Percentiles rank a stretch among this genome's conserved stretches.
Conservation (phyloP, 1,140 invertebrate species). For the Drosophila navojoa region DNA sequence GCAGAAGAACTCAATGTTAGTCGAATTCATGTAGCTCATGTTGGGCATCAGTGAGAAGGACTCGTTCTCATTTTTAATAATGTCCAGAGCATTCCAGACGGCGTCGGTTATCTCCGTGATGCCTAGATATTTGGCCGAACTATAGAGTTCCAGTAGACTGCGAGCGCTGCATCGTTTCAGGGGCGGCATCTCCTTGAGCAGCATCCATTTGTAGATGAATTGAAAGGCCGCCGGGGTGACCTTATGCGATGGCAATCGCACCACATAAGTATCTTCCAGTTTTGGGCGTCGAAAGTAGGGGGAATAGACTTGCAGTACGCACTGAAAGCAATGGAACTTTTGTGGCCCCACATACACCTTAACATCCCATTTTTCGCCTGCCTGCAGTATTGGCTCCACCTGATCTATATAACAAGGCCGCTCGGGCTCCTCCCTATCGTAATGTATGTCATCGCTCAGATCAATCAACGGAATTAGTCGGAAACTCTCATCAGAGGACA, state of each 20-base stretch:
- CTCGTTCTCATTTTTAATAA: slow-evolving; percentile 88
- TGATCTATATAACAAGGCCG: not conserved
- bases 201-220: slow-evolving; percentile 91
- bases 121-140: slow-evolving; percentile 85
- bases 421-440: not conserved
- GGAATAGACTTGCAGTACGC: slow-evolving; percentile 37
- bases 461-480: not conserved
- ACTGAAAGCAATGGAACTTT: slow-evolving; percentile 45
- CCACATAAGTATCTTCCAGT: not conserved
- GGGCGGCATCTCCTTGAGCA: slow-evolving; percentile 87
- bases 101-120: slow-evolving; percentile 90
- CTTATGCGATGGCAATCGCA: slow-evolving; percentile 46
- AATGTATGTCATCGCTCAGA: not conserved
- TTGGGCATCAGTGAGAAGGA: slow-evolving; percentile 89
- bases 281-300: slow-evolving; percentile 18
- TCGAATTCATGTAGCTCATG: slow-evolving; percentile 82
- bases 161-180: slow-evolving; percentile 84
- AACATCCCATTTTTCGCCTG: slow-evolving; percentile 1
- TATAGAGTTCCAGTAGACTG: slow-evolving; percentile 85
- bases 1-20: slow-evolving; percentile 85
- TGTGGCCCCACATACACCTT: slow-evolving; percentile 31
- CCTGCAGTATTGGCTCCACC: not conserved
- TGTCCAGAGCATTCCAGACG: slow-evolving; percentile 89
- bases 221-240: slow-evolving; percentile 87
- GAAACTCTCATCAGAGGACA: not conserved